Evolutionary conservation across 2,888 invertebrate species (phyloP), one percentile per base, ranked within the genome.

Genomic region (Drosophila kambysellisi): DNA sequence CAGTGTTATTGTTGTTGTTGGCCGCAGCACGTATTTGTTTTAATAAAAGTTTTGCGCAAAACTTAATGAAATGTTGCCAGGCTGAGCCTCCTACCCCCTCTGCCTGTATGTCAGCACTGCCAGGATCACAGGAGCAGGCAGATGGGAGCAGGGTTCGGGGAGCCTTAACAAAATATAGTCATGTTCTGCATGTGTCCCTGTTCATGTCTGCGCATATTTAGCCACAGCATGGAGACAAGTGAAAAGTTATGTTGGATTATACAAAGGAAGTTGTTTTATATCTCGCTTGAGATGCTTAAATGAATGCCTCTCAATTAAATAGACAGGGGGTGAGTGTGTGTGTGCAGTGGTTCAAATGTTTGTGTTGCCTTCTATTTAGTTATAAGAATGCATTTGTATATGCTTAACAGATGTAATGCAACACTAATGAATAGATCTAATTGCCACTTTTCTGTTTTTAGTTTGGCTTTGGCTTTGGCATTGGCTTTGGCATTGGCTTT

Each of bases 1-100:
- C 54, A 29, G 37, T 54, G 56, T 56, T n/a, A n/a, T n/a, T 56
- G 39, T 51, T 69, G 63, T 53, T 76, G 75, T 67, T 89, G 52
- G 33, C 66, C 78, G 66, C 70, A 66, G 90, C 86, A 86, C 86
- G 90, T 87, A 90, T 87, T 87, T 87, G 87, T 90, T 90, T 87
- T 87, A 87, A 90, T 87, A 87, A 87, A 87, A 90, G 75, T 87
- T 87, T 90, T 88, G 90, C 82, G 87, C 89, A 87, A 87, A 87
- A 87, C 87, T 87, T 87, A 87, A 87, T 87, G 89, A 87, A 87
- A 87, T 87, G 87, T 86, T 88, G 89, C 80, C 83, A 75, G 71
- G 76, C 84, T 66, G 61, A 56, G 76, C 41, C 51, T 46, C 67
- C 37, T 61, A 50, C 43, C 59, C 41, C 17, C 54, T 29, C 43